These are phyloP conservation scores for Centropus bengalensis DNA, from an alignment of 2,113 vertebrate genomes.

Conservation along the genomic window DNA sequence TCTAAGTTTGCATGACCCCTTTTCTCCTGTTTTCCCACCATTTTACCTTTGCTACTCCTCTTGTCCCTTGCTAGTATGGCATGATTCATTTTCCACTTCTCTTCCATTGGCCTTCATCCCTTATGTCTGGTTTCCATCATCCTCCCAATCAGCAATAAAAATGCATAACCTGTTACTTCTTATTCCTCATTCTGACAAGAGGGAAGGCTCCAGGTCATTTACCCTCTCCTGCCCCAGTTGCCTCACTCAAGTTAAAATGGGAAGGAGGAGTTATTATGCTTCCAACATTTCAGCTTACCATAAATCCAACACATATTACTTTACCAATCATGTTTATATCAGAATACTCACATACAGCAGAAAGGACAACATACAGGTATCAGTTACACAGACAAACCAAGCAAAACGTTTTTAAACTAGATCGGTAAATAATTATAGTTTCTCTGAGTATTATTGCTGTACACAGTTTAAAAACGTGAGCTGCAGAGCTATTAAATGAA, in stretches of 20 bases:
- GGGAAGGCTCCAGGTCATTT: not conserved
- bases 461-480: not conserved
- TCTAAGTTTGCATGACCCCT: not conserved
- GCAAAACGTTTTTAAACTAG: not conserved
- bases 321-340: not conserved
- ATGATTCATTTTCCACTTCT: not conserved
- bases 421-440: not conserved
- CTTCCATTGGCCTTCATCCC: not conserved
- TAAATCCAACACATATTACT: not conserved
- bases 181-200: not conserved
- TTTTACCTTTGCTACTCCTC: not conserved
- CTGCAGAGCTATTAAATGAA: not conserved
- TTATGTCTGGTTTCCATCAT: not conserved
- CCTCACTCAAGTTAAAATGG: not conserved
- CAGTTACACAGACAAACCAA: not conserved
- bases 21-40: not conserved
- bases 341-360: not conserved
- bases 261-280: not conserved
- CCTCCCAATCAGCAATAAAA: not conserved
- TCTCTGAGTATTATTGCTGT: not conserved
- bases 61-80: not conserved
- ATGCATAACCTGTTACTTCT: not conserved
- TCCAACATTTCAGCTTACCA: not conserved
- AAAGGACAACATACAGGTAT: not conserved
- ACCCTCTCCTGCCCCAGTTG: not conserved